These are phyloP conservation scores for Bombyx huttoni DNA, from an alignment of 2,888 invertebrate species.

Conservation along the genomic window DNA sequence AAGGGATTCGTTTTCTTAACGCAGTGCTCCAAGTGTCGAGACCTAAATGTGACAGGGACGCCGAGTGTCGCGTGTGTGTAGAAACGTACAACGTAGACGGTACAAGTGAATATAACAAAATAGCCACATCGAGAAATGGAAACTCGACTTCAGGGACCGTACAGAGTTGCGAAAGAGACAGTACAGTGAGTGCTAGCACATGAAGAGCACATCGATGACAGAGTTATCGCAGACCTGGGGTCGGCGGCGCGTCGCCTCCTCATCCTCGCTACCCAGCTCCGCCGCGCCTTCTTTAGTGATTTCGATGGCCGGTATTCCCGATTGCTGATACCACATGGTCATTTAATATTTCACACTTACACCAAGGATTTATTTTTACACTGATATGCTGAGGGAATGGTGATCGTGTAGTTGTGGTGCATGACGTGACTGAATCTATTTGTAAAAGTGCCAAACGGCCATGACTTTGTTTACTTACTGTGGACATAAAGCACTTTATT, in stretches of 20 bases:
- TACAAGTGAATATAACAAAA: constrained; percentile 56
- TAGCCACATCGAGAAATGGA: constrained; percentile 65
- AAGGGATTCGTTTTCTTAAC: constrained; percentile 12
- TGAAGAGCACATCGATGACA: constrained; percentile 67
- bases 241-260: constrained; percentile 57
- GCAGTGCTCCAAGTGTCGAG: constrained; percentile 24
- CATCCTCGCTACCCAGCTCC: constrained; percentile 81
- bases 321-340: constrained; percentile 68
- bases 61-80: constrained; percentile 49
- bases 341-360: constrained; percentile 53
- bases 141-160: constrained; percentile 56
- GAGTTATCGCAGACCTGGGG: constrained; percentile 70
- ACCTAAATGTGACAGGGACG: constrained; percentile 29
- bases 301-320: constrained; percentile 77
- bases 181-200: constrained; percentile 69
- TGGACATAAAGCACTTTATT: constrained; percentile 17
- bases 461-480: neutral
- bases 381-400: constrained; percentile 41
- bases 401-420: constrained; percentile 26
- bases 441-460: neutral
- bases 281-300: constrained; percentile 83
- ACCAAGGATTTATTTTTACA: constrained; percentile 37
- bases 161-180: constrained; percentile 54
- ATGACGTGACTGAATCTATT: constrained; percentile 9
- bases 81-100: constrained; percentile 48